Conservation (phyloP, 2,888 invertebrate genomes). For the Eudasyphora cyanicolor region DNA sequence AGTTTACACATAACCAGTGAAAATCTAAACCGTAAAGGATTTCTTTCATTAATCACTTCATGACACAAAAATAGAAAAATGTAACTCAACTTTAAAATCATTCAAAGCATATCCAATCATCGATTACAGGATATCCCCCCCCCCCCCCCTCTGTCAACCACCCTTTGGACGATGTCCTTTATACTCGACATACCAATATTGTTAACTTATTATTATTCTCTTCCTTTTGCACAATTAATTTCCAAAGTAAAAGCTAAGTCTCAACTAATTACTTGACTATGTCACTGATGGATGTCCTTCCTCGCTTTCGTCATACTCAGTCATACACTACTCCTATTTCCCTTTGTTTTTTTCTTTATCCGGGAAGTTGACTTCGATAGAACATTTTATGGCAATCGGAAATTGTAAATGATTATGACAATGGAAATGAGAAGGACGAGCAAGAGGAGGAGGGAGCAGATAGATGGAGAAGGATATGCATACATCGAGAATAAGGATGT, state of each 20-base stretch:
- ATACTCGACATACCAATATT: too few species aligned
- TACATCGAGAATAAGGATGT: too few species aligned
- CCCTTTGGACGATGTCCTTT: too few species aligned
- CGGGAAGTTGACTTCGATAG: neutral
- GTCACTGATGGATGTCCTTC: conserved; percentile 8
- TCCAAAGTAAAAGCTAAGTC: neutral
- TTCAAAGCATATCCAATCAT: neutral
- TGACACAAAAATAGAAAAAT: neutral
- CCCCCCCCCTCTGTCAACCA: too few species aligned
- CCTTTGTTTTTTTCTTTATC: neutral
- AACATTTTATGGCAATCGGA: neutral
- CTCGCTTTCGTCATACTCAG: too few species aligned
- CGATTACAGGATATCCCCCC: too few species aligned
- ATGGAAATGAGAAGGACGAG: neutral
- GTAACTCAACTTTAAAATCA: neutral
- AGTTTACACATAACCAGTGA: neutral
- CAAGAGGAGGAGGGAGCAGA: neutral
- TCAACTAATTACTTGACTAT: conserved; percentile 3
- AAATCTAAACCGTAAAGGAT: neutral
- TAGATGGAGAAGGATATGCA: neutral
- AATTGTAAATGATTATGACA: neutral
- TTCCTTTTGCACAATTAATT: neutral
- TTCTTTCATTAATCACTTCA: neutral
- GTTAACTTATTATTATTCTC: neutral
- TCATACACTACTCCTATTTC: too few species aligned